Base-by-base conservation (phyloP, 1,140 invertebrate genomes). In the Forficula auricularia region DNA sequence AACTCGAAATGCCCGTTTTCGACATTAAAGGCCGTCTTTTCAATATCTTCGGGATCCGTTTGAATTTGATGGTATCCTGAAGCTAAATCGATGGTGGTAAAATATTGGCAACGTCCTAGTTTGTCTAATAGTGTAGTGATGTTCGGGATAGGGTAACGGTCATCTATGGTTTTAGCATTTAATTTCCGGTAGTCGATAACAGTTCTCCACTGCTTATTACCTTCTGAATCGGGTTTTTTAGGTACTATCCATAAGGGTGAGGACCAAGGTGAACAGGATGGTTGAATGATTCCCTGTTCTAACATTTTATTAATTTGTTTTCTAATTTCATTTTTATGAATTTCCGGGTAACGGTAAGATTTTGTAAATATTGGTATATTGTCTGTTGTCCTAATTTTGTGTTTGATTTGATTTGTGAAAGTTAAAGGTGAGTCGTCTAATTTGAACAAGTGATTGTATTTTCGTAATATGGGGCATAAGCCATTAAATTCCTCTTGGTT, bases 91-190 rank as follows among this genome's bases (percentile, higher is more conserved):
- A 72, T 43, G 1, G 59, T 60, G 2, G 57, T 53, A 47, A 71
- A 72, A 47, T 60, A 66, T 36, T 53, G 55, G 30, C 54, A 52
- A 13, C 59, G 58, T 3, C 57, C 57, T n/a, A 72, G 40, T 20
- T 57, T 54, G 46, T 70, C 61, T 38, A 64, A 42, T 18, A 60
- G 60, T 13, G 69, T 63, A 3, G 58, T 54, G 10, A 72, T 70
- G 10, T 61, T 47, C 7, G 70, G 69, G 6, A 75, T 37, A 0
- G 71, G 70, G 51, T 63, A 74, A 32, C 46, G 52, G 50, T 73
- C 67, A 7, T 52, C 54, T 18, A 61, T 49, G 8, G 57, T 61
- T 32, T 52, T 52, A 33, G 59, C 53, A 49, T 65, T 65, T 31
- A 64, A 33, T 45, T 59, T 59, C 34, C 57, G 31, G 41, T 56